Percentiles rank a stretch among this genome's conserved stretches.
phyloP scores from a whole-genome alignment of 1,140 invertebrate genomes.

The Eueides isabella region DNA sequence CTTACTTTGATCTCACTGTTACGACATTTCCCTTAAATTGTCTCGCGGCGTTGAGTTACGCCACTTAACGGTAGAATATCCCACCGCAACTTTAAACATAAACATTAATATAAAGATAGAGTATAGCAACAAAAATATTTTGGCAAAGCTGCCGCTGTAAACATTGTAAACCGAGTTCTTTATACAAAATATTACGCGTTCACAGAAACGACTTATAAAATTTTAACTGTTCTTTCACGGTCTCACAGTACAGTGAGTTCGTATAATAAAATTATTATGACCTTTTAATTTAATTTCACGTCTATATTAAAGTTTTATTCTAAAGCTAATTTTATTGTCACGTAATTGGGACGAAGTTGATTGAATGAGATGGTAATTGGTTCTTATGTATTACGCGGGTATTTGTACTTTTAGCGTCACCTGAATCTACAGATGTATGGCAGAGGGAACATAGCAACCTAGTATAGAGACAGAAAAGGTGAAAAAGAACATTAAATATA shows the following conservation, averaged over 20 bases:
- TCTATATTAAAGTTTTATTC: neutral
- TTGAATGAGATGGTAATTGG: neutral
- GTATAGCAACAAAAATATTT: neutral
- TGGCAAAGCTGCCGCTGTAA: neutral
- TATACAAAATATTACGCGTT: neutral
- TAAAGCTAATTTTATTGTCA: neutral
- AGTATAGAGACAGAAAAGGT: no score
- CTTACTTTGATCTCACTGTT: no score
- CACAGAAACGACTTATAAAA: neutral
- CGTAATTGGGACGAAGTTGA: neutral
- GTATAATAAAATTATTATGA: constrained; percentile 8
- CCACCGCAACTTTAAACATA: no score
- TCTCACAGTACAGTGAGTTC: neutral
- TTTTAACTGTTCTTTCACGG: constrained; percentile 1
- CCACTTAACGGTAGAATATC: neutral
- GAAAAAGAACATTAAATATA: no score
- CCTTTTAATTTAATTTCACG: neutral
- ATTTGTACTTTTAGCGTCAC: no score
- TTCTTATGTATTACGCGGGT: no score
- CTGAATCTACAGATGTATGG: no score
- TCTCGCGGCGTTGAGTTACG: neutral
- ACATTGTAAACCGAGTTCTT: neutral
- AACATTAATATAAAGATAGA: no score
- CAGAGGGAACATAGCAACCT: no score
- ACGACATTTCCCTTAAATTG: no score